These are phyloP conservation scores for Cydia fagiglandana DNA, from an alignment of 1,140 invertebrate species.

Conservation along the genomic window DNA sequence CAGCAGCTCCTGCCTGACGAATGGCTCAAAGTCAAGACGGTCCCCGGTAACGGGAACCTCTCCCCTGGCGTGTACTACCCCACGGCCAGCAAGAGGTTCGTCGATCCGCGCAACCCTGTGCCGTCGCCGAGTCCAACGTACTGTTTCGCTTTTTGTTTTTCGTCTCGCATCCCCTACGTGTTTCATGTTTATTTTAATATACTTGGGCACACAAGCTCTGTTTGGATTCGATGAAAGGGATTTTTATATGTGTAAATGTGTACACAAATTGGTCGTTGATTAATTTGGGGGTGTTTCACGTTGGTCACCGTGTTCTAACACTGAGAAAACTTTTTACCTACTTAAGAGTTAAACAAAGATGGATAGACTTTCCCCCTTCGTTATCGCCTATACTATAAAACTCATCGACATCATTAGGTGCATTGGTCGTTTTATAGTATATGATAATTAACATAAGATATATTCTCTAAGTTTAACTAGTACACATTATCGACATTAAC, in stretches of 20 bases:
- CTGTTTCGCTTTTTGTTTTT: slow-evolving; percentile 64
- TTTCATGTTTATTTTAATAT: slow-evolving; percentile 49
- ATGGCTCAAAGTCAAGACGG: slow-evolving; percentile 73
- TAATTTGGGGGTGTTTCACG: background rate
- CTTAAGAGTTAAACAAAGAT: too few relatives aligned
- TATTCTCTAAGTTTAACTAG: slow-evolving; percentile 41
- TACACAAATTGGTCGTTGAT: background rate
- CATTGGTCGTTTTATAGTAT: slow-evolving; percentile 15
- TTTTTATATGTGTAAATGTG: background rate
- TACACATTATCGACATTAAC: slow-evolving; percentile 66
- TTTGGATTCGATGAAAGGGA: background rate
- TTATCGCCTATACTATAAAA: too few relatives aligned
- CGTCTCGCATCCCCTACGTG: slow-evolving; percentile 43
- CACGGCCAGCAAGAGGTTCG: slow-evolving; percentile 73
- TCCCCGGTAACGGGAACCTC: slow-evolving; percentile 70
- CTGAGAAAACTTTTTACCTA: too few relatives aligned
- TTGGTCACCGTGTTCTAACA: too few relatives aligned
- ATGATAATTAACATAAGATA: slow-evolving; percentile 43
- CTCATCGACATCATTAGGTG: background rate
- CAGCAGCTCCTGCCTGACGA: slow-evolving; percentile 72
- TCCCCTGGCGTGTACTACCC: slow-evolving; percentile 76
- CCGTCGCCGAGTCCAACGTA: slow-evolving; percentile 65
- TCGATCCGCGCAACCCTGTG: slow-evolving; percentile 58
- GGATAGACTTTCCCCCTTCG: background rate
- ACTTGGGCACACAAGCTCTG: slow-evolving; percentile 33